Evolutionary conservation across 1,140 invertebrate species (phyloP), one percentile per base, ranked within the genome.

Genomic region (Gryllus bimaculatus): DNA sequence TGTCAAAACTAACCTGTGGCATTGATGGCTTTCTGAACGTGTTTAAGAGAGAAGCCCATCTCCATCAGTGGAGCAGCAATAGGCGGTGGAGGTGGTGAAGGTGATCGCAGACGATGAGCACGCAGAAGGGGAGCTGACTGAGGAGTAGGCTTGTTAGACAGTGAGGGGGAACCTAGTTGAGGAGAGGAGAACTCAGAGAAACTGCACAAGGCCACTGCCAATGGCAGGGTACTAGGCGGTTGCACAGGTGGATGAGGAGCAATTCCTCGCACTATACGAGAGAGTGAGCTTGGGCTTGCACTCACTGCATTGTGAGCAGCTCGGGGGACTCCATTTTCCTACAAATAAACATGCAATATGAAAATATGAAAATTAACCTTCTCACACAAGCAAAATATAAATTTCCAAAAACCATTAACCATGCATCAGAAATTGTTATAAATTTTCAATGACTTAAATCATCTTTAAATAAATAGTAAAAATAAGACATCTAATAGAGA

Each of bases 31-130:
- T 87, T 88, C 78, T 89, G 85, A 79, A 92, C 90, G 80, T 91
- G 90, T 76, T 86, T 84, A 18, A 90, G 81, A 8, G 87, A 85
- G 83, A 92, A 92, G 77, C 91, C 91, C 91, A 92, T 91, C 83
- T 91, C 90, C 74, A 90, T 83, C 47, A 91, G 83, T 77, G 89
- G 89, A n/a, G 85, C 84, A 7, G 87, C 87, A 48, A 90, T 86
- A 13, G 89, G 87, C 7, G 88, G 88, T 39, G 86, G 85, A 18
- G 87, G 85, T 15, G 87, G 86, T 8, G 87, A 86, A 10, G 86
- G 85, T 49, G 78, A 73, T 84, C n/a, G 87, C 84, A 39, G 86
- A 85, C 8, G 87, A 85, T 49, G 20, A 78, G 73, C 78, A 48
- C 80, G 81, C 78, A 82, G 7, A 81, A 80, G 78, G 81, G 82